A percentile compares a stretch with the other conserved stretches of the same genome.
phyloP scores from a whole-genome alignment of 2,797 vertebrate genomes.

The Pangasius krempfi region DNA sequence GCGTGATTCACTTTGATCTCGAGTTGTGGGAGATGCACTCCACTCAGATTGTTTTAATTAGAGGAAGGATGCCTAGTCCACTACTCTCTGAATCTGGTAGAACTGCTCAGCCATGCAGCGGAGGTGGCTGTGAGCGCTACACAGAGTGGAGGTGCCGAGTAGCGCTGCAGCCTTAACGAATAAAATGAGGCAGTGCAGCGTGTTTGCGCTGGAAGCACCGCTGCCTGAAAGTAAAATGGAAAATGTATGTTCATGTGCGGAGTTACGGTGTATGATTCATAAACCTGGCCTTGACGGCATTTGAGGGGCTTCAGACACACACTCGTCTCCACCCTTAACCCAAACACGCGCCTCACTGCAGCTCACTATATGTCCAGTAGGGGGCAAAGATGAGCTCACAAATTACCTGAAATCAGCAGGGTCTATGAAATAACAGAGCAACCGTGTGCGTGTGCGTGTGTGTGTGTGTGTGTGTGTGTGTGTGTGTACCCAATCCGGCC shows the following conservation, averaged over 20 bases:
- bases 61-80: neutral
- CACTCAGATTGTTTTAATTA: neutral
- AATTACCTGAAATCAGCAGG: no score
- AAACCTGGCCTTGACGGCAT: no score
- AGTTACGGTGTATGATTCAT: no score
- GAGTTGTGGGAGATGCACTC: neutral
- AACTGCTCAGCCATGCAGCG: neutral
- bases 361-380: neutral
- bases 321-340: neutral
- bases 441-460: neutral
- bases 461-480: neutral
- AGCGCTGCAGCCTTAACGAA: no score
- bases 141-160: no score
- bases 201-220: no score
- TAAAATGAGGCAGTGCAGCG: no score
- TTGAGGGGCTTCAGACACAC: neutral
- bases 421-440: neutral
- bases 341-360: neutral
- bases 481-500: slow-evolving; percentile 84
- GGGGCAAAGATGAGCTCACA: neutral
- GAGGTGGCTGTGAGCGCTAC: no score
- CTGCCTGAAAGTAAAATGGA: no score
- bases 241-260: no score
- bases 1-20: no score
- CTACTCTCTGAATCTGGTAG: neutral